Base-by-base conservation (phyloP, 1,140 invertebrate species). In the Panagrolaimus sp. region DNA sequence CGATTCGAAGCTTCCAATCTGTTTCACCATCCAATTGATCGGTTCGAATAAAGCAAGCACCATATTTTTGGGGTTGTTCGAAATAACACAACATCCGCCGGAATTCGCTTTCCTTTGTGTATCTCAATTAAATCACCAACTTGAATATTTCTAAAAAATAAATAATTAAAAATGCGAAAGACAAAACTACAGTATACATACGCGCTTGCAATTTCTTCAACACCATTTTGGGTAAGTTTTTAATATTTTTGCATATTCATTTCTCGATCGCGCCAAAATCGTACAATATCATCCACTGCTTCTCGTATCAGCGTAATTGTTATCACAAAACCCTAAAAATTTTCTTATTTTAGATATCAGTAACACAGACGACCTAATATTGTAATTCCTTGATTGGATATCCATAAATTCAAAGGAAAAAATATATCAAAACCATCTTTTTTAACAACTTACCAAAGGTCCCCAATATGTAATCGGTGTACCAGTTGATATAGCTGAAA, bases 21-120 rank as follows among this genome's bases (percentile, higher is more conserved):
- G 95, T 98, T 86, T 98, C 96, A 52, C 96, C 96, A 85, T 98
- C 96, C 70, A 99, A 84, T 84, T 99, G 96, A 86, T 99, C 96
- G 0, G 96, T 99, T 74, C 95, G 87, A n/a, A 98, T 91, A 83
- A 98, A 99, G 78, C 96, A 96, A 0, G 94, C 89, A 0, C 95
- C 96, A 80, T 89, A 90, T 72, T 90, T 90, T 84, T 98, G 96
- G 52, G 94, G 93, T 93, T 0, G 96, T 98, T 69, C 93, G 86
- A 67, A 98, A 80, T 32, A 98, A 86, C 24, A 98, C 90, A 85
- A 98, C 89, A 87, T 99, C 96, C n/a, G 96, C 94, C 10, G 96
- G 96, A 26, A 98, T 93, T 73, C 95, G 87, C 84, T 96, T 91
- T 78, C 96, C 91, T 48, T 82, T 82, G 21, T 83, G 79, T 65